Conservation (phyloP, 1,140 invertebrate species). For the Panagrolaimus sp. region DNA sequence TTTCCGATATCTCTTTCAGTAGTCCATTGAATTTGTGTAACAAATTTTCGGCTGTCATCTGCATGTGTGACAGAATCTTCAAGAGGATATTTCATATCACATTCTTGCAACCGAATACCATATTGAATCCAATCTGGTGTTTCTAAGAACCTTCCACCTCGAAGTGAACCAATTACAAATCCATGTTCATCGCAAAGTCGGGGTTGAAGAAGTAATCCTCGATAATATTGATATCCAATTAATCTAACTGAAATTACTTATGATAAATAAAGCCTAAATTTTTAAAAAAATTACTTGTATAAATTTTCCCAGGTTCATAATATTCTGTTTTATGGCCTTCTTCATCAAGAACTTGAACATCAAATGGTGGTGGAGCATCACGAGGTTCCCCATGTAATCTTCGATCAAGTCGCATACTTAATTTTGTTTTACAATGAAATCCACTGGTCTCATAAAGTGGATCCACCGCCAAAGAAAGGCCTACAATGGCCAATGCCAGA, state of each 20-base stretch:
- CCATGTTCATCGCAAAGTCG: conserved; percentile 30
- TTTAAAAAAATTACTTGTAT: conserved; percentile 23
- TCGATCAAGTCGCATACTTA: conserved; percentile 31
- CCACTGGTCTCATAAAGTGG: conserved; percentile 23
- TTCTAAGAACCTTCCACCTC: conserved; percentile 32
- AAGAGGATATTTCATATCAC: conserved; percentile 10
- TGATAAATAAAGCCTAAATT: background rate
- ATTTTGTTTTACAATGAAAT: conserved; percentile 31
- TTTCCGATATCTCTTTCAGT: conserved; percentile 28
- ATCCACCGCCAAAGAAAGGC: background rate
- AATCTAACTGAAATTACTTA: conserved; percentile 30
- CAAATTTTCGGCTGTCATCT: conserved; percentile 32
- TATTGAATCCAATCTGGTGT: conserved; percentile 33
- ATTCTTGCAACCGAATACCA: conserved; percentile 33
- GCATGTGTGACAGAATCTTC: conserved; percentile 33
- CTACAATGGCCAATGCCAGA: background rate
- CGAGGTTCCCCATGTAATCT: conserved; percentile 30
- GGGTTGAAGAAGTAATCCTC: conserved; percentile 34
- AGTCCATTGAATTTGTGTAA: conserved; percentile 30
- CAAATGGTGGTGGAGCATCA: conserved; percentile 31
- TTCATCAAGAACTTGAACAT: conserved; percentile 28
- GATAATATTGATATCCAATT: conserved; percentile 34
- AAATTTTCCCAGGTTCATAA: conserved; percentile 34
- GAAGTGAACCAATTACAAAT: conserved; percentile 33
- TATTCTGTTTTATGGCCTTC: conserved; percentile 18